Percentiles rank a stretch among this genome's conserved stretches.
Conservation (phyloP, 1,140 invertebrate genomes). For the Danaus plexippus region DNA sequence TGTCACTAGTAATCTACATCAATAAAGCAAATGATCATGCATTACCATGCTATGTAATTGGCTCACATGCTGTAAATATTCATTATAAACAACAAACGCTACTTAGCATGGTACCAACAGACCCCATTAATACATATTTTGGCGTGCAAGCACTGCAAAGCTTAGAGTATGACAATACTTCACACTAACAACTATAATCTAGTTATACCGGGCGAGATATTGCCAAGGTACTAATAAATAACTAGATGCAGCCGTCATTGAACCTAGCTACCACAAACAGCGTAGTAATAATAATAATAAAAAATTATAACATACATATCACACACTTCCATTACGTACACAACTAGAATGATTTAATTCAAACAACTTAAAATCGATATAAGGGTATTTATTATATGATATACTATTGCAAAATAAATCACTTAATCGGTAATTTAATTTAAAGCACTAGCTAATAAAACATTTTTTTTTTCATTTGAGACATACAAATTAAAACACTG, state of each 20-base stretch:
- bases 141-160: slow-evolving; percentile 56
- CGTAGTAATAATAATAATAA: slow-evolving; percentile 38
- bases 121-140: slow-evolving; percentile 27
- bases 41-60: slow-evolving; percentile 30
- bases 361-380: slow-evolving; percentile 41
- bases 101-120: slow-evolving; percentile 19
- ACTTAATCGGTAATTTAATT: slow-evolving; percentile 41
- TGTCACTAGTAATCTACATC: slow-evolving; percentile 48
- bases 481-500: slow-evolving; percentile 47
- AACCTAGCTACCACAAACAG: slow-evolving; percentile 61
- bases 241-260: slow-evolving; percentile 50
- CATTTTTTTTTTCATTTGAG: slow-evolving; percentile 40
- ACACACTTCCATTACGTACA: slow-evolving; percentile 61
- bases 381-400: slow-evolving; percentile 34
- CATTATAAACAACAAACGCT: slow-evolving; percentile 1
- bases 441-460: slow-evolving; percentile 34
- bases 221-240: slow-evolving; percentile 58
- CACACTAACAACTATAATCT: slow-evolving; percentile 46
- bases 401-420: slow-evolving; percentile 35
- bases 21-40: slow-evolving; percentile 47
- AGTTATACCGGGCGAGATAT: slow-evolving; percentile 60
- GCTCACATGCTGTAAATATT: too few species aligned
- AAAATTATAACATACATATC: slow-evolving; percentile 53
- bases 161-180: slow-evolving; percentile 53
- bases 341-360: slow-evolving; percentile 43